Evolutionary conservation across 2,888 invertebrate species (phyloP).

Genomic region (Stenotaenia linearis): DNA sequence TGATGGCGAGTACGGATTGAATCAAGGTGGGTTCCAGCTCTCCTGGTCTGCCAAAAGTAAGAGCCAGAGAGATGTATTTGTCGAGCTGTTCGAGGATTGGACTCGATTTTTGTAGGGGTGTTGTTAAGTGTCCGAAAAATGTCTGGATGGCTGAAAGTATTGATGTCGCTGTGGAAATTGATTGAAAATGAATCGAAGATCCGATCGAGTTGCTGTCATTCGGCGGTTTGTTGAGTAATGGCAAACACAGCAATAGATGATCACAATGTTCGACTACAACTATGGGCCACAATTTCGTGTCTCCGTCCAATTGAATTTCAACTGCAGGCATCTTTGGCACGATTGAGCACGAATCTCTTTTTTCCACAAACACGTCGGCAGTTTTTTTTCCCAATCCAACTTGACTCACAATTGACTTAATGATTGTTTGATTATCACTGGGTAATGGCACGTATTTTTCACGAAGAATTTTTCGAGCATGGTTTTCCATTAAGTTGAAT

Average conservation of each 20-base stretch:
- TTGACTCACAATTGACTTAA: background rate
- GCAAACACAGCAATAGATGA: background rate
- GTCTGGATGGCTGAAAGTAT: background rate
- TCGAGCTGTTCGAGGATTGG: background rate
- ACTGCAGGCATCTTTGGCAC: background rate
- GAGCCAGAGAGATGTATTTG: background rate
- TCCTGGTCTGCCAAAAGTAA: background rate
- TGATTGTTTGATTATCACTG: background rate
- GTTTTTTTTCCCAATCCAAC: background rate
- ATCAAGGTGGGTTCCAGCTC: background rate
- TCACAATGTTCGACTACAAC: constrained; percentile 17
- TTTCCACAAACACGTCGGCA: background rate
- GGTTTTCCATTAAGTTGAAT: background rate
- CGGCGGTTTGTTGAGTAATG: background rate
- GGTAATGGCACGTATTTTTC: background rate
- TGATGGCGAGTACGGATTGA: background rate
- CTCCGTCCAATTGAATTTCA: background rate
- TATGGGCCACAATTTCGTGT: constrained; percentile 1
- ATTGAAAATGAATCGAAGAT: background rate
- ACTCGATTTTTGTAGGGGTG: background rate
- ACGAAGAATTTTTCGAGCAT: background rate
- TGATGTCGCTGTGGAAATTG: background rate
- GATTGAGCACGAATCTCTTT: background rate
- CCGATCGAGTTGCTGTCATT: background rate
- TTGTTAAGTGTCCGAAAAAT: background rate